Conservation (phyloP, 2,113 vertebrate species). For the Leucoraja erinaceus region DNA sequence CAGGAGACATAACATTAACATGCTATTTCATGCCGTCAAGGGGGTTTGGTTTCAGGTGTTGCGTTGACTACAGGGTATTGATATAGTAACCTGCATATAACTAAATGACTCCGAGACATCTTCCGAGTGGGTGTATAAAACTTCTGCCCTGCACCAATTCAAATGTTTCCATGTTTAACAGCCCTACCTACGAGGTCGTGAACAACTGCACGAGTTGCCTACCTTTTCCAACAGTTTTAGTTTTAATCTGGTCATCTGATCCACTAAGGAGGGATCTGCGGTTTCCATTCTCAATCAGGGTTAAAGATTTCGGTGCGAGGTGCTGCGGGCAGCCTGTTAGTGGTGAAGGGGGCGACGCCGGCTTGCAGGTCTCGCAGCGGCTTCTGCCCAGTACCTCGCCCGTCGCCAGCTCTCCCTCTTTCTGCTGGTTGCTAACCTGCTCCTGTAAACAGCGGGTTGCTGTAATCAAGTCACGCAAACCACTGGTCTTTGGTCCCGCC, state of each 20-base stretch:
- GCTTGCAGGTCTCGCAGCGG: not conserved
- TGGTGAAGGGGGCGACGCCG: not conserved
- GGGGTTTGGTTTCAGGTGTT: not conserved
- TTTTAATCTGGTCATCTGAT: slow-evolving; percentile 63
- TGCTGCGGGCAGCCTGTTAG: not conserved
- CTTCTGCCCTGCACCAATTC: too few relatives aligned
- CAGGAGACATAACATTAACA: not conserved
- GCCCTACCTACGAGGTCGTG: not conserved
- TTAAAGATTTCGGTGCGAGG: not conserved
- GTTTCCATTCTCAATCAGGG: slow-evolving; percentile 21
- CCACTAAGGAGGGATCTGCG: slow-evolving; percentile 51
- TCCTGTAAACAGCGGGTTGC: slow-evolving; percentile 12
- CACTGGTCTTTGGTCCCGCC: too few relatives aligned
- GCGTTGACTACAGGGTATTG: not conserved
- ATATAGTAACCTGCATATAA: too few relatives aligned
- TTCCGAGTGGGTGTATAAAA: not conserved
- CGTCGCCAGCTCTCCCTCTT: not conserved
- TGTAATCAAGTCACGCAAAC: not conserved
- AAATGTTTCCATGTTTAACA: not conserved
- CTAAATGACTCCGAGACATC: not conserved
- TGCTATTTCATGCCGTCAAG: too few relatives aligned
- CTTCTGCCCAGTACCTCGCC: not conserved
- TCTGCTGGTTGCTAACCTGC: not conserved
- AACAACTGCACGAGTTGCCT: slow-evolving; percentile 16
- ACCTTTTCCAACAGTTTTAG: slow-evolving; percentile 73